A percentile compares a stretch with the other conserved stretches of the same genome.
Conservation (phyloP, 1,140 invertebrate genomes). For the Helicorthomorpha holstii region DNA sequence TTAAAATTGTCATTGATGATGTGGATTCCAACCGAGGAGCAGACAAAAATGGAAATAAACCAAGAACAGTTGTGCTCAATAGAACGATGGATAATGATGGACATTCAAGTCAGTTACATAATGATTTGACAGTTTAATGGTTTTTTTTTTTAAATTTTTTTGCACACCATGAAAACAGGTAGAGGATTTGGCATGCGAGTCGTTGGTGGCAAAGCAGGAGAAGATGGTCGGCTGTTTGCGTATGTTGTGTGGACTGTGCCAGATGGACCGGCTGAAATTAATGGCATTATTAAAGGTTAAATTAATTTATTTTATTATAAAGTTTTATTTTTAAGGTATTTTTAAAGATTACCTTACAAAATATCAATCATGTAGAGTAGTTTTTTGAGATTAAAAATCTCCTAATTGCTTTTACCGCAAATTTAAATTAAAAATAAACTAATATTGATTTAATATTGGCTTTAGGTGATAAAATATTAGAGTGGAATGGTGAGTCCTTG, state of each 20-base stretch:
- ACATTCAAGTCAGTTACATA: background rate
- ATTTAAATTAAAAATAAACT: background rate
- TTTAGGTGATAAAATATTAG: conserved; percentile 35
- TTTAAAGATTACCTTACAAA: too few relatives aligned
- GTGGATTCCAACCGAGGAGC: conserved; percentile 44
- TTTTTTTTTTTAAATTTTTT: conserved; percentile 17
- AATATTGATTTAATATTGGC: conserved; percentile 6
- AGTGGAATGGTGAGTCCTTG: conserved; percentile 66
- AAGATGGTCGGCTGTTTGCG: conserved; percentile 66
- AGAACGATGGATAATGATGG: background rate
- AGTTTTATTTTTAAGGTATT: too few relatives aligned
- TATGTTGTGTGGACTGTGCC: conserved; percentile 80
- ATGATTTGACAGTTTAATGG: background rate
- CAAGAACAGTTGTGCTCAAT: background rate
- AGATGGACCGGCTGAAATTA: conserved; percentile 73
- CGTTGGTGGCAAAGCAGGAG: conserved; percentile 67
- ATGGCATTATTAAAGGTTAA: conserved; percentile 62
- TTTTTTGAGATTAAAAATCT: too few relatives aligned
- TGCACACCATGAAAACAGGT: too few relatives aligned
- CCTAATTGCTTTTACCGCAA: too few relatives aligned
- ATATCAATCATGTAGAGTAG: too few relatives aligned
- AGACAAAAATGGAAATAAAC: conserved; percentile 20
- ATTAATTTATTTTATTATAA: too few relatives aligned
- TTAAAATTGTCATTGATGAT: conserved; percentile 82
- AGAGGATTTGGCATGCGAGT: conserved; percentile 83